A percentile compares a stretch with the other conserved stretches of the same genome.
These are phyloP conservation scores for Scaptodrosophila lebanonensis DNA, from an alignment of 1,140 invertebrate genomes.

Conservation along the genomic window DNA sequence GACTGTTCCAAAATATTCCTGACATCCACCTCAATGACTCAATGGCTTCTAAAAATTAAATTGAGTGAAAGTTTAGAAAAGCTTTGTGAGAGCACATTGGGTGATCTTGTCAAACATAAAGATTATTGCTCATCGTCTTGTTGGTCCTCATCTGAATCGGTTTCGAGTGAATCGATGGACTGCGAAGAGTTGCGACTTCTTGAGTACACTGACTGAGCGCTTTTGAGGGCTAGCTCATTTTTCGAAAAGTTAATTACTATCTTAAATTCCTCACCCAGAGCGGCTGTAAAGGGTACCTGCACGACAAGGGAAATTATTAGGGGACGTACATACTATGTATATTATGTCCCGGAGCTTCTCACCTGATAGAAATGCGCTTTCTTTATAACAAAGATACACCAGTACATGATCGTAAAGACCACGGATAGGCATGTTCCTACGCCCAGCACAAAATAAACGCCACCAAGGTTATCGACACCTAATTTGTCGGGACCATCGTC, in stretches of 20 bases:
- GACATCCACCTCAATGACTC: too few species aligned
- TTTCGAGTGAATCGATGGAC: slow-evolving; percentile 66
- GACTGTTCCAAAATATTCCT: slow-evolving; percentile 53
- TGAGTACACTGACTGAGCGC: slow-evolving; percentile 65
- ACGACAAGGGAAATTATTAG: background rate
- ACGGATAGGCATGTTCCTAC: slow-evolving; percentile 77
- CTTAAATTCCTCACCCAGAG: slow-evolving; percentile 84
- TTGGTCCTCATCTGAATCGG: slow-evolving; percentile 55
- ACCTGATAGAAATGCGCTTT: slow-evolving; percentile 64
- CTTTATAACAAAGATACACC: slow-evolving; percentile 58
- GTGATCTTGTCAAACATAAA: slow-evolving; percentile 4
- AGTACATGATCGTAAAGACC: slow-evolving; percentile 72
- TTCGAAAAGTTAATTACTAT: slow-evolving; percentile 79
- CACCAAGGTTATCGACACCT: slow-evolving; percentile 82
- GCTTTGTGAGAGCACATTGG: slow-evolving; percentile 19
- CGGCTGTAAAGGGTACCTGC: slow-evolving; percentile 83
- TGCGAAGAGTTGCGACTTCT: slow-evolving; percentile 67
- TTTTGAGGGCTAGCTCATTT: slow-evolving; percentile 60
- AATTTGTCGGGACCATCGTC: slow-evolving; percentile 53
- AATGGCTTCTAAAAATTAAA: slow-evolving; percentile 34
- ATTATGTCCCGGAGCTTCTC: slow-evolving; percentile 27
- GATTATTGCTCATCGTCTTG: slow-evolving; percentile 25
- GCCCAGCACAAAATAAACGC: slow-evolving; percentile 84
- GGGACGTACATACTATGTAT: background rate
- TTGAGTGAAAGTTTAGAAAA: slow-evolving; percentile 55